A percentile compares a stretch with the other conserved stretches of the same genome.
Evolutionary conservation across 2,797 vertebrate genomes (phyloP).

Genomic region (Sphenopsis melanotis): DNA sequence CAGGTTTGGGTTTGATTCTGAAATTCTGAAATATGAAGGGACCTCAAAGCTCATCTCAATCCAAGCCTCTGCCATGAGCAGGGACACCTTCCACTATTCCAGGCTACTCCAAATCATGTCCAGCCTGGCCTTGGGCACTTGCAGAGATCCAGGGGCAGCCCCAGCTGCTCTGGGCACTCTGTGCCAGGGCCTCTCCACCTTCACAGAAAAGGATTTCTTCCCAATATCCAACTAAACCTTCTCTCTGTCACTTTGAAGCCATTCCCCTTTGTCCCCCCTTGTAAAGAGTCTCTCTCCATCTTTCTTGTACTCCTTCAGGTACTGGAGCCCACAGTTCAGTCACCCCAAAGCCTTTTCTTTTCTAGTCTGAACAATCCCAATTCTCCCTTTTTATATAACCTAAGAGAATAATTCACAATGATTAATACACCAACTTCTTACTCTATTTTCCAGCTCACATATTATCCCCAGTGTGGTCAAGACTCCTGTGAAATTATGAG

Average conservation of each 20-base stretch:
- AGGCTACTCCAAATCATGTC: rapidly evolving
- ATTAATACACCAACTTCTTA: background rate
- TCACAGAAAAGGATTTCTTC: background rate
- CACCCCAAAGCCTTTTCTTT: background rate
- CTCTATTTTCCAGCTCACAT: background rate
- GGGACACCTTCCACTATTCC: rapidly evolving
- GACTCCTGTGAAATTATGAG: background rate
- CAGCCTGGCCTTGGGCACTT: rapidly evolving
- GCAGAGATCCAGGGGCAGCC: background rate
- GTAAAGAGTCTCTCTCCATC: background rate
- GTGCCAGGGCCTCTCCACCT: background rate
- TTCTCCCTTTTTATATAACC: background rate
- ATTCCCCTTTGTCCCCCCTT: background rate
- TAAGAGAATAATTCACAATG: background rate
- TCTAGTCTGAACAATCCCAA: background rate
- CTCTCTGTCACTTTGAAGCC: background rate
- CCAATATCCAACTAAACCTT: background rate
- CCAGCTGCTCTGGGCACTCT: background rate
- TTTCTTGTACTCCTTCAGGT: background rate
- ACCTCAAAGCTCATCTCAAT: background rate
- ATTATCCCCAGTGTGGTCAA: background rate
- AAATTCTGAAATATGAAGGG: background rate
- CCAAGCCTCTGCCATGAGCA: background rate
- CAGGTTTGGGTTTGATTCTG: background rate
- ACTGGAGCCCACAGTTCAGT: background rate